Percentiles rank a stretch among this genome's conserved stretches.
These are phyloP conservation scores for Antitype chi DNA, from an alignment of 2,888 invertebrate species.

Conservation along the genomic window DNA sequence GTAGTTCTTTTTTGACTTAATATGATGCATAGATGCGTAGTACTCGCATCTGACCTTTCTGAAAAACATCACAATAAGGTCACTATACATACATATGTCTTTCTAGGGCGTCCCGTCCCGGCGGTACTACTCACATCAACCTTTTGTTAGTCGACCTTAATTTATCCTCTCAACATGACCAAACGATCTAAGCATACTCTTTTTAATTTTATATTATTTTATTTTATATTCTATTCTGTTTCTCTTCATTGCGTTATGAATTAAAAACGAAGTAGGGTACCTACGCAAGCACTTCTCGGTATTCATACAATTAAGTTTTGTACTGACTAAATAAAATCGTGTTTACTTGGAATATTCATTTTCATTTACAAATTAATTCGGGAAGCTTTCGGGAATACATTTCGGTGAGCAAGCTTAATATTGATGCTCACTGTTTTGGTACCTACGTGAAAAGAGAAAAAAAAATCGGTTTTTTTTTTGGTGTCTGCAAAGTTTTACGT, in stretches of 20 bases:
- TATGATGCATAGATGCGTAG: no score
- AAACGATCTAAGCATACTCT: no score
- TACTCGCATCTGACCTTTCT: no score
- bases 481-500: neutral
- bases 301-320: conserved; percentile 13
- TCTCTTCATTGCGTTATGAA: neutral
- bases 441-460: neutral
- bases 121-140: no score
- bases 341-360: conserved; percentile 28
- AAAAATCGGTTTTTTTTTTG: neutral
- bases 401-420: conserved; percentile 14
- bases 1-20: no score
- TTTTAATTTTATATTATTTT: neutral
- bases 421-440: neutral
- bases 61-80: no score
- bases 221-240: neutral
- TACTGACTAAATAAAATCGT: neutral
- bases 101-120: no score
- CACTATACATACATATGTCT: no score
- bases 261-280: conserved; percentile 10
- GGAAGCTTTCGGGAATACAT: conserved; percentile 13
- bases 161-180: no score
- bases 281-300: conserved; percentile 1
- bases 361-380: conserved; percentile 34
- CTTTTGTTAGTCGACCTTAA: no score